Evolutionary conservation across 1,140 invertebrate species (phyloP), one percentile per base, ranked within the genome.

Genomic region (Bathynomus jamesi): DNA sequence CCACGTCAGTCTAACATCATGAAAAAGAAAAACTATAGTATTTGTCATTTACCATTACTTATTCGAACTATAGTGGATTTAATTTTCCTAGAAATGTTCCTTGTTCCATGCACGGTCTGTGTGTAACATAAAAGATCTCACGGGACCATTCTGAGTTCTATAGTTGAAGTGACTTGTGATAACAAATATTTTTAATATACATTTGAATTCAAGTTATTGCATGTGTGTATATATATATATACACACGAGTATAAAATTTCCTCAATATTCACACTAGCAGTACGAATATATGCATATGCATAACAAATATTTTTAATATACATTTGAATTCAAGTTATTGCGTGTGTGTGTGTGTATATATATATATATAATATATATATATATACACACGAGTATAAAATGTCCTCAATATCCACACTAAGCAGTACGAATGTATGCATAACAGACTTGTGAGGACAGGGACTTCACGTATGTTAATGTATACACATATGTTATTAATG

Each of bases 291-390:
- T 53, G 21, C 21, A 53, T 53, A 53, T 53, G 21, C 21, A 53
- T 53, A 53, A 40, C 21, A 53, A 17, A 53, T 53, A 53, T 53
- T 40, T 17, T 53, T 17, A 17, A 53, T 53, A 53, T 53, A 53
- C 17, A 53, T 53, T 17, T 53, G 21, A 17, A 53, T 53, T 17
- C 21, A 53, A n/a, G n/a, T n/a, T n/a, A n/a, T n/a, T n/a, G n/a
- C 21, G 21, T 40, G 21, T 53, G 21, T 53, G 21, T 53, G 21
- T 53, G 21, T 53, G 21, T 53, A 53, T 53, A 53, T 53, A 53
- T 53, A 53, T 53, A 53, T 53, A 53, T 53, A 53, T 53, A 53
- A 53, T 53, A 53, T 53, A 53, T 53, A 53, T 53, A 53, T 53
- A 53, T 53, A 53, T 53, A 53, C 21, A 53, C 21, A 53, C 21